A percentile compares a stretch with the other conserved stretches of the same genome.
These are phyloP conservation scores for Glyphotaelius pellucidus DNA, from an alignment of 2,888 invertebrate species.

Conservation along the genomic window DNA sequence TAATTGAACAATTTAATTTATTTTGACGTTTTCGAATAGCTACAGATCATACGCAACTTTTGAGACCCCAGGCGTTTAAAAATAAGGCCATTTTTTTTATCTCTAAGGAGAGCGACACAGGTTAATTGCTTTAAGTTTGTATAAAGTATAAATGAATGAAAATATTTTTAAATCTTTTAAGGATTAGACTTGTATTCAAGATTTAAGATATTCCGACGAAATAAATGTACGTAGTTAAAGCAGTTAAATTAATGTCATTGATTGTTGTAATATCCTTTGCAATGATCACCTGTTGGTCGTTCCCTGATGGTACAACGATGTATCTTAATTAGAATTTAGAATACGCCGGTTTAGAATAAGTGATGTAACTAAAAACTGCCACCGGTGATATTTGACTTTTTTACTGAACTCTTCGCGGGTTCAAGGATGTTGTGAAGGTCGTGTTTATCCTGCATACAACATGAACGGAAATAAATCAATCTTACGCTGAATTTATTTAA, in stretches of 20 bases:
- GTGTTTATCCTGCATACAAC: background rate
- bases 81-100: no score
- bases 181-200: no score
- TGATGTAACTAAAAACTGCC: background rate
- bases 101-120: no score
- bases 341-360: background rate
- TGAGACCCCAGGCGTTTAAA: no score
- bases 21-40: no score
- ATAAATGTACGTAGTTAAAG: background rate
- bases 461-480: background rate
- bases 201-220: no score
- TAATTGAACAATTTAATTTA: no score
- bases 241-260: background rate
- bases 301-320: background rate
- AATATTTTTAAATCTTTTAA: no score
- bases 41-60: no score
- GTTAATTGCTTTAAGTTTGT: no score
- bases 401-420: background rate
- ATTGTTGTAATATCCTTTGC: background rate
- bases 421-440: slow-evolving; percentile 56
- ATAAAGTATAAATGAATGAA: no score
- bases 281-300: background rate
- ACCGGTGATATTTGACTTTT: background rate
- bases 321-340: background rate
- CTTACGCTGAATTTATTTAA: background rate